phyloP scores from a whole-genome alignment of 2,113 vertebrate genomes.

The Panthera tigris region DNA sequence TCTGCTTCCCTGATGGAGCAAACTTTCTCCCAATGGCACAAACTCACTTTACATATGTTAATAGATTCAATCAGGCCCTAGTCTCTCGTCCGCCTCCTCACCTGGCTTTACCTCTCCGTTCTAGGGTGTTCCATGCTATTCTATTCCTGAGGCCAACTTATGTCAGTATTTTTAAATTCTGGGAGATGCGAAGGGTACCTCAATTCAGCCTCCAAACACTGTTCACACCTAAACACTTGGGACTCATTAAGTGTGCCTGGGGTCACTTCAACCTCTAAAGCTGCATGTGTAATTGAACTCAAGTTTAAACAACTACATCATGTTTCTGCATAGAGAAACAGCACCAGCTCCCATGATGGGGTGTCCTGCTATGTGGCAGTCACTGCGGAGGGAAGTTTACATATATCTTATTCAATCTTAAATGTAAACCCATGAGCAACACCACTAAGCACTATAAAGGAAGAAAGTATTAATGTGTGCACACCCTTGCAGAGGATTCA shows the following conservation, averaged over 20 bases:
- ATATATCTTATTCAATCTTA: neutral
- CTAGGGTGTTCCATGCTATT: too few species aligned
- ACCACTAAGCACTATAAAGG: neutral
- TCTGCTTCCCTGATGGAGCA: neutral
- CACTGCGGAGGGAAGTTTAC: fast-evolving
- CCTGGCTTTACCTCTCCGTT: neutral
- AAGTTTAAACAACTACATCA: neutral
- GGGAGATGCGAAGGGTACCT: neutral
- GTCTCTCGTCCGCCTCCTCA: neutral
- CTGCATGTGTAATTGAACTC: neutral
- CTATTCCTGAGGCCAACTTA: neutral
- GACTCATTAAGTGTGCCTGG: neutral
- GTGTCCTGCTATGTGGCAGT: fast-evolving
- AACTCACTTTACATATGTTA: neutral
- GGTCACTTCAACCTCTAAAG: neutral
- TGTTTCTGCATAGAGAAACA: neutral
- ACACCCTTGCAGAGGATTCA: neutral
- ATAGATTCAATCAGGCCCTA: neutral
- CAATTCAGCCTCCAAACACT: neutral
- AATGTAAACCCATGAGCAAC: neutral
- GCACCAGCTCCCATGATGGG: too few species aligned
- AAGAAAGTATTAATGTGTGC: fast-evolving
- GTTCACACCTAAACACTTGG: neutral
- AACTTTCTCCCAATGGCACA: neutral
- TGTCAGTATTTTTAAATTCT: neutral